phyloP scores from a whole-genome alignment of 2,113 vertebrate species.

The Speoplatyrhinus poulsoni region DNA sequence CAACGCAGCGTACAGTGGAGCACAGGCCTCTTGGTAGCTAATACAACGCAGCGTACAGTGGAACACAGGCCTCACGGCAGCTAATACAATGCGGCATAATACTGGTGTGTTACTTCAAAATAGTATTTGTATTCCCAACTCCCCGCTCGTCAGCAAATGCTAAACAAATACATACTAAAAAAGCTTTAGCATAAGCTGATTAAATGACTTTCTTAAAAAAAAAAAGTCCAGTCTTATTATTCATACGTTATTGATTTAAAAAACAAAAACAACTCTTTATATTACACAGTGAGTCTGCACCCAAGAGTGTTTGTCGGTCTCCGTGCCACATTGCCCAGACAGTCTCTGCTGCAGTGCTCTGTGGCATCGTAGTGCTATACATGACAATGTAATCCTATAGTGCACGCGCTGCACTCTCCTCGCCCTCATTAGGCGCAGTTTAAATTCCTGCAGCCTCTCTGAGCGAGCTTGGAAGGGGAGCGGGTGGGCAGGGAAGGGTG shows the following conservation, averaged over 20 bases:
- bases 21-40: too few species aligned
- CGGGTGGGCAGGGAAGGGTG: neutral
- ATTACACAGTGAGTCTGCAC: neutral
- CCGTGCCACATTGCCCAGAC: neutral
- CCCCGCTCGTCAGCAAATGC: too few species aligned
- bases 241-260: neutral
- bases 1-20: too few species aligned
- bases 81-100: too few species aligned
- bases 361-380: conserved; percentile 49
- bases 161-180: neutral
- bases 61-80: too few species aligned
- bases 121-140: too few species aligned
- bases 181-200: neutral
- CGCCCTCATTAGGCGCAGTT: conserved; percentile 69
- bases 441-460: conserved; percentile 74
- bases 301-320: neutral
- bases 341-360: conserved; percentile 29
- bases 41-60: too few species aligned
- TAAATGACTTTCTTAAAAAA: neutral
- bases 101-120: too few species aligned
- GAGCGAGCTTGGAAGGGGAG: conserved; percentile 25
- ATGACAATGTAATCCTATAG: conserved; percentile 71
- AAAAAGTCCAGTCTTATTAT: neutral
- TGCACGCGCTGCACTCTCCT: conserved; percentile 47
- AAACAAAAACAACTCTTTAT: neutral